Conservation (phyloP, 37 sponge, comb jelly and placozoan species). For the Spongia lamella region DNA sequence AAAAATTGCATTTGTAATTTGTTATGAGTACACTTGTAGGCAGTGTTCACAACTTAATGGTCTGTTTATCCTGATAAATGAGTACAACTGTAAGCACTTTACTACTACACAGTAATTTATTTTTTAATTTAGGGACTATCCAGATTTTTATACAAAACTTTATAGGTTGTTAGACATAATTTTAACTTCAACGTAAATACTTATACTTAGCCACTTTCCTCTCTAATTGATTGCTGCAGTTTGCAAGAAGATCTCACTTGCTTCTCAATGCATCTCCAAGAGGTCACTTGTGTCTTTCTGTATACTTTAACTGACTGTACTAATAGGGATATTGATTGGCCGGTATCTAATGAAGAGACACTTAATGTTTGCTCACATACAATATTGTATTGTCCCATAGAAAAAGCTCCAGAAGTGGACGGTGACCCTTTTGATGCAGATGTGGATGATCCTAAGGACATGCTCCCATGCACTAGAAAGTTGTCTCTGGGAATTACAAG, state of each 20-base stretch:
- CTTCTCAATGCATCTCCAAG: constrained; percentile 84
- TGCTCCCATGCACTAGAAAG: constrained; percentile 86
- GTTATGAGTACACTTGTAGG: constrained; percentile 23
- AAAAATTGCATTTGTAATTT: neutral
- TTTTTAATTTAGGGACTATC: constrained; percentile 80
- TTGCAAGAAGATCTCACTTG: constrained; percentile 81
- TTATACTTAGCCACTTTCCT: constrained; percentile 92
- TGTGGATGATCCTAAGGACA: constrained; percentile 78
- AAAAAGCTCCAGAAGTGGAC: neutral
- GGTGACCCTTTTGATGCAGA: constrained; percentile 67
- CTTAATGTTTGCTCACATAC: too few species aligned
- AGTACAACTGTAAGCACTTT: constrained; percentile 86
- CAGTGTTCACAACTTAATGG: constrained; percentile 93
- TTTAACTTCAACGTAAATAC: constrained; percentile 74
- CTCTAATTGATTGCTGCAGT: constrained; percentile 95
- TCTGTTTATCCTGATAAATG: constrained; percentile 88
- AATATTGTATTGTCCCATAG: too few species aligned
- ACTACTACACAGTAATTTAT: neutral
- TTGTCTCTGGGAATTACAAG: constrained; percentile 95
- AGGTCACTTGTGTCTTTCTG: too few species aligned
- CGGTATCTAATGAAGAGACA: too few species aligned
- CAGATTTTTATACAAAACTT: constrained; percentile 86
- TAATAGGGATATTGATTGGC: constrained; percentile 71
- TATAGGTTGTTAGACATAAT: constrained; percentile 84
- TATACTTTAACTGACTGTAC: constrained; percentile 1